phyloP scores from a whole-genome alignment of 2,797 vertebrate genomes.

The Mormyrops boulengeri region DNA sequence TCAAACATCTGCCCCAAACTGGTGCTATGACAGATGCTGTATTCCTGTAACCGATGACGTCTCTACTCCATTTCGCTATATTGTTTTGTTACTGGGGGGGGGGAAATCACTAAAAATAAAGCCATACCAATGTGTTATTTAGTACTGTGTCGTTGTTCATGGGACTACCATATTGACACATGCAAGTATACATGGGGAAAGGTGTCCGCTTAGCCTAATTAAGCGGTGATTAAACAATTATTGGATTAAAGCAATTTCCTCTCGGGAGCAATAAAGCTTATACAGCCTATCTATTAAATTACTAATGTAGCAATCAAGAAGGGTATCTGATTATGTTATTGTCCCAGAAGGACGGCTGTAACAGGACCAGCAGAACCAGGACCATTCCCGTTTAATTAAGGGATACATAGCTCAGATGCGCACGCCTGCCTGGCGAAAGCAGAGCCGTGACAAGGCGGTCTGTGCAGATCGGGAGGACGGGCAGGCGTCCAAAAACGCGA shows the following conservation, averaged over 20 bases:
- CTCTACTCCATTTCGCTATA: background rate
- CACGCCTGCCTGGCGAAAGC: background rate
- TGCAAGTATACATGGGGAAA: background rate
- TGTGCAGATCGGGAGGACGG: background rate
- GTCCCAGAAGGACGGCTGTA: slow-evolving; percentile 37
- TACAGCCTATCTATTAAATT: background rate
- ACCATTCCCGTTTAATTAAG: background rate
- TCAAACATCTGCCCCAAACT: background rate
- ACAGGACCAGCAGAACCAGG: slow-evolving; percentile 32
- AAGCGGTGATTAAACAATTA: background rate
- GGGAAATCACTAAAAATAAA: slow-evolving; percentile 6
- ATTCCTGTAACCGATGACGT: background rate
- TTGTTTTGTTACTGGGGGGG: slow-evolving; percentile 8
- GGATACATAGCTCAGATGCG: background rate
- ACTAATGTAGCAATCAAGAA: background rate
- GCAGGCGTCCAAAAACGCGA: background rate
- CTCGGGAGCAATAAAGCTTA: background rate
- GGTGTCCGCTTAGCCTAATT: background rate
- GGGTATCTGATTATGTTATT: slow-evolving; percentile 40
- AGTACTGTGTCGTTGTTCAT: background rate
- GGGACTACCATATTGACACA: background rate
- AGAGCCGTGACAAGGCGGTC: background rate
- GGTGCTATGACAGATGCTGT: slow-evolving; percentile 9
- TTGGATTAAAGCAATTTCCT: background rate
- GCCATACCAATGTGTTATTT: slow-evolving; percentile 7